A percentile compares a stretch with the other conserved stretches of the same genome.
phyloP scores from a whole-genome alignment of 2,113 vertebrate genomes.

The Panthera tigris region DNA sequence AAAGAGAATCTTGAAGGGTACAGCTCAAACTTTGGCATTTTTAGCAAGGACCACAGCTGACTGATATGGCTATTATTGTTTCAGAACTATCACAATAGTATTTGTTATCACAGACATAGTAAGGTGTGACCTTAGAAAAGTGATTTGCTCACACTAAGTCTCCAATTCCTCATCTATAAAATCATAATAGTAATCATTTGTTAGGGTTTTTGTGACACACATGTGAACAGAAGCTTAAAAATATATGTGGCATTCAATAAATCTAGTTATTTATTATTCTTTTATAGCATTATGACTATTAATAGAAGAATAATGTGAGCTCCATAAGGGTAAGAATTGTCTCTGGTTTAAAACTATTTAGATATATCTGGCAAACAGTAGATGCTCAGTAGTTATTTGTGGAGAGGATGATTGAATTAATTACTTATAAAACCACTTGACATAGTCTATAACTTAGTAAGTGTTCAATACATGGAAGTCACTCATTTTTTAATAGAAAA shows the following conservation, averaged over 20 bases:
- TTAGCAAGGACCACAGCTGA: not conserved
- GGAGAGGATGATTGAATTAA: not conserved
- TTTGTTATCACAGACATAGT: not conserved
- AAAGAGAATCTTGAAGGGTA: not conserved
- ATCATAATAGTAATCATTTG: not conserved
- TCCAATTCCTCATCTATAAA: not conserved
- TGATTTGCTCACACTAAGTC: not conserved
- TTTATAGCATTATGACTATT: not conserved
- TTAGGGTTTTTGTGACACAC: not conserved
- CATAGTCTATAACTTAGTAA: not conserved
- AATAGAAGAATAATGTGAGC: not conserved
- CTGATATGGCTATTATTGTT: not conserved
- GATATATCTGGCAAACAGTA: not conserved
- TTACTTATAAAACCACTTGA: not conserved
- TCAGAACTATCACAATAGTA: not conserved
- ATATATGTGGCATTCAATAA: not conserved
- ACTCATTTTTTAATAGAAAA: not conserved
- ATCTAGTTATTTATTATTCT: not conserved
- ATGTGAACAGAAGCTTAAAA: not conserved
- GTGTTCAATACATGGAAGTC: not conserved
- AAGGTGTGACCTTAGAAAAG: not conserved
- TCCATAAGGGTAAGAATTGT: not conserved
- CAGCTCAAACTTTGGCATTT: not conserved
- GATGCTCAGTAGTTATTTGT: not conserved
- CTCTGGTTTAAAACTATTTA: constrained; percentile 9